These are phyloP conservation scores for Agapornis roseicollis DNA, from an alignment of 2,113 vertebrate species.

Conservation along the genomic window DNA sequence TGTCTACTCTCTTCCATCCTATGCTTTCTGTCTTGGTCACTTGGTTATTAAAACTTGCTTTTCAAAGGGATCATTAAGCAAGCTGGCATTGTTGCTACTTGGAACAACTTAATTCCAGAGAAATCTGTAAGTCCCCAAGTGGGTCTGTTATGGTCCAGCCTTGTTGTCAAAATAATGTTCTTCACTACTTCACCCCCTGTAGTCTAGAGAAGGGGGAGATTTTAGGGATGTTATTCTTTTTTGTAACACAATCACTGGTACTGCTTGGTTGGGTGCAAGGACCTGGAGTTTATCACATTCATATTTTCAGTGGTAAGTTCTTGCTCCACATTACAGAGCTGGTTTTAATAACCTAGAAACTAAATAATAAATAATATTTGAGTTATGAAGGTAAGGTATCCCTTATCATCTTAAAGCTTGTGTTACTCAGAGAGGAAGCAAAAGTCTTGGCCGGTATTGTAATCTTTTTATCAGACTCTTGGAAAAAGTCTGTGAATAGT, in stretches of 20 bases:
- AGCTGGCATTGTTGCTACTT: neutral
- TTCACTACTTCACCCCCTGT: neutral
- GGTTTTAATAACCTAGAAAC: neutral
- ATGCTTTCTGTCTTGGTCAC: neutral
- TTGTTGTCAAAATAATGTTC: neutral
- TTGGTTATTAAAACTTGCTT: neutral
- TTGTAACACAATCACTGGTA: fast-evolving
- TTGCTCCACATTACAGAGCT: neutral
- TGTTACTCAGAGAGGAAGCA: neutral
- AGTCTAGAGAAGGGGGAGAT: neutral
- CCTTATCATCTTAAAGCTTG: neutral
- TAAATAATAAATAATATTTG: neutral
- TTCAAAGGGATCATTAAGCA: neutral
- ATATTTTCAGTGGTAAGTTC: neutral
- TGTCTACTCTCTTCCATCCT: neutral
- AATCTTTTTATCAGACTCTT: neutral
- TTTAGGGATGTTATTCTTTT: neutral
- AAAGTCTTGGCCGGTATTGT: neutral
- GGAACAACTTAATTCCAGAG: neutral
- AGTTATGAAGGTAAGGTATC: neutral
- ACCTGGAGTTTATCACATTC: neutral
- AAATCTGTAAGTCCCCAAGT: neutral
- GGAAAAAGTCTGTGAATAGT: neutral
- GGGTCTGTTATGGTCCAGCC: neutral
- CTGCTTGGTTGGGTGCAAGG: neutral